Base-by-base conservation (phyloP, 1,140 invertebrate genomes). In the Eubasilissa regina region DNA sequence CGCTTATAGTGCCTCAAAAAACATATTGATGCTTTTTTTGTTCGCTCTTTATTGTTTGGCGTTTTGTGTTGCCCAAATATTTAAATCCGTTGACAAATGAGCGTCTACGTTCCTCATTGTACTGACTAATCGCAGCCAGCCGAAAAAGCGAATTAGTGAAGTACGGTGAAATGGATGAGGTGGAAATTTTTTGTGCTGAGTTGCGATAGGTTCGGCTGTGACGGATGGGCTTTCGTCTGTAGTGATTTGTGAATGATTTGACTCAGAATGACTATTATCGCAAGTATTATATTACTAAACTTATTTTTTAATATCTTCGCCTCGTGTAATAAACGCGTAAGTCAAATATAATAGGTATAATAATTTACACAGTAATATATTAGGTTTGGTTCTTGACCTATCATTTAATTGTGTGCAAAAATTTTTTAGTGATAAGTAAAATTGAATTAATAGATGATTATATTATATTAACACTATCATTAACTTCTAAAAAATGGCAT, bases 31-130 rank as follows among this genome's bases (percentile, higher is more conserved):
- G 62, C 43, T 6, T 47, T 66, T 53, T 72, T 72, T 72, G 25
- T 66, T 44, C n/a, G n/a, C 13, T 43, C 35, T 62, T 62, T 62
- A 43, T 66, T 13, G 62, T 44, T 4, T 44, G 35, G 25, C 25
- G 25, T 3, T 35, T 43, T 66, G 13, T 25, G 25, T 25, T 62
- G 60, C 19, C 60, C 19, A 73, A 73, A 73, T 73, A 53, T 73
- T 74, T 74, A 35, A 44, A 74, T 55, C 21, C n/a, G 35, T 53
- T 15, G 70, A 74, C 51, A 74, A 74, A 74, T 74, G 51, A 43
- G 70, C 56, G 53, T 74, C 53, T 51, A 74, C 51, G 56, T 74
- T 56, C 13, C 25, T 56, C 12, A 74, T 74, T 74, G 56, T 44
- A 12, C 51, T 45, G 53, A 58, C 70, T 74, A 74, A 56, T 56